Evolutionary conservation across 2,797 vertebrate species (phyloP), one percentile per base, ranked within the genome.

Genomic region (Manis crassicaudata): DNA sequence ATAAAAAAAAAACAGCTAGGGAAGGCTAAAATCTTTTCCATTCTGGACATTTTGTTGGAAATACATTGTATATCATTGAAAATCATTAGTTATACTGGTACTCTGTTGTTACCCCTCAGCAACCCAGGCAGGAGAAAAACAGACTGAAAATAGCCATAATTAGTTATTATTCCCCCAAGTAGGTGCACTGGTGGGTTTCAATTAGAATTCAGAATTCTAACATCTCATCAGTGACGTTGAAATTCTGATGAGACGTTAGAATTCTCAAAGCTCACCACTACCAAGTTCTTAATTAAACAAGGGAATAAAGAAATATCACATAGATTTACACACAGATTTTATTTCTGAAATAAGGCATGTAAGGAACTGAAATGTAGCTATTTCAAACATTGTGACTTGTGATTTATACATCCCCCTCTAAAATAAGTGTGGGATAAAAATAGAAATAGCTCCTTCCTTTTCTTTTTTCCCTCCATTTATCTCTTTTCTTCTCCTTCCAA

Each of bases 341-440:
- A 17, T 6, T 32, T 52, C 2, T 96, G 40, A 96, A 88, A 93
- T 43, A 89, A 73, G 7, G 81, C 52, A 2, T 20, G 90, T 46
- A 90, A 35, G 18, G 25, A 88, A 62, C 29, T 25, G 58, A 82
- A 96, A 11, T 10, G 25, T 60, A 46, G 27, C 8, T 68, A 90
- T 46, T 60, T 60, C 14, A 0, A 67, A 21, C 65, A 0, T 32
- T 93, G 86, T 97, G 50, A 40, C 35, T 13, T 52, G 46, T n/a
- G 35, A 13, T 65, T 92, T 92, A 37, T n/a, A 54, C 63, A 50
- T 70, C 91, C 14, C 84, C 35, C 29, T 96, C 27, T 92, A 73
- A 88, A 96, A 94, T 52, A 82, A 89, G 6, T 81, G 68, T 92
- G 37, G 97, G 95, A 4, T 67, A 58, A 67, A 95, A 52, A 77